Conservation (phyloP, 1,140 invertebrate genomes). For the Ladona fulva region DNA sequence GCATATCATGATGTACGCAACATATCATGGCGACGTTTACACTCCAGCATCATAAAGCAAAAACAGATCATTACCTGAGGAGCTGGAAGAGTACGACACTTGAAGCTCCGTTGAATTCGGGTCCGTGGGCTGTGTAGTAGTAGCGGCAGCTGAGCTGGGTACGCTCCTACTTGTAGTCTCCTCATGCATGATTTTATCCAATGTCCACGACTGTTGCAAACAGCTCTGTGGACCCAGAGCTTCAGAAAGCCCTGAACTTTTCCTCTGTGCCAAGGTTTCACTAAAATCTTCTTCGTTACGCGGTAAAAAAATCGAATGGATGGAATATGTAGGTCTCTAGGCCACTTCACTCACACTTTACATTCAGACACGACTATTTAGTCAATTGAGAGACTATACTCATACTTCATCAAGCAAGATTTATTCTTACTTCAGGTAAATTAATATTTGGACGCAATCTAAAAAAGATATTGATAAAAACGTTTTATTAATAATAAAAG, state of each 20-base stretch:
- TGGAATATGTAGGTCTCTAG: constrained; percentile 56
- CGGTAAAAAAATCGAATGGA: constrained; percentile 44
- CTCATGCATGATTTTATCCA: constrained; percentile 38
- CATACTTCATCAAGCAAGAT: constrained; percentile 13
- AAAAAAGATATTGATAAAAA: not conserved
- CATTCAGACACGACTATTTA: constrained; percentile 37
- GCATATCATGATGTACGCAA: not conserved
- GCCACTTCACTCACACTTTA: constrained; percentile 58
- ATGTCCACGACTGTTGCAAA: constrained; percentile 32
- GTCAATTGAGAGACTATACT: constrained; percentile 31
- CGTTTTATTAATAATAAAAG: not conserved
- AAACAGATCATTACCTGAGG: constrained; percentile 21
- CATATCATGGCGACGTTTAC: not conserved
- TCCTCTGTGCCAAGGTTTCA: constrained; percentile 34
- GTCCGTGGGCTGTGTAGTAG: constrained; percentile 30
- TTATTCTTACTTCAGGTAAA: not conserved
- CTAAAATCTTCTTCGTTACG: constrained; percentile 27
- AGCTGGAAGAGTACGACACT: constrained; percentile 23
- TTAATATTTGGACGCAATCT: not conserved
- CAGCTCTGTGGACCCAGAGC: constrained; percentile 32
- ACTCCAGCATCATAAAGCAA: constrained; percentile 12
- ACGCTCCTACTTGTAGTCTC: constrained; percentile 38
- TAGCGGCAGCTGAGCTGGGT: constrained; percentile 38
- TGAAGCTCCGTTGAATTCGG: constrained; percentile 21
- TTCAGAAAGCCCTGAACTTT: constrained; percentile 36